Evolutionary conservation across 2,797 vertebrate genomes (phyloP), one percentile per base, ranked within the genome.

Genomic region (Notolabrus celidotus): DNA sequence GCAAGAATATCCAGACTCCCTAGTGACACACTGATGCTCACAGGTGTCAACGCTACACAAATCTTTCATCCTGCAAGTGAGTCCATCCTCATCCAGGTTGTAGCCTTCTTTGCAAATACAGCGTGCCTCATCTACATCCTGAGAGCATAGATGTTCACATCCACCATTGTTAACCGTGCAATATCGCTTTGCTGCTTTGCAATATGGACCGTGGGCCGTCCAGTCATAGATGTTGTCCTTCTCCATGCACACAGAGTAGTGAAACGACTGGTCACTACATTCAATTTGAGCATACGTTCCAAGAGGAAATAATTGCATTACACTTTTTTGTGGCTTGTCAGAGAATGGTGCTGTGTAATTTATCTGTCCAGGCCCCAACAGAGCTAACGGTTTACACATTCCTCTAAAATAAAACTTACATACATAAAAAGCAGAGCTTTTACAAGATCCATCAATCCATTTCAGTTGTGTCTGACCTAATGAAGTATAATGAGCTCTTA

Each of bases 361-460:
- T 1, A 94, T 74, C 9, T 73, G 7, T 25, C 86, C 91, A 0
- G 61, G 71, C 8, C 91, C 89, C 3, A 54, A 39, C 58, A 91
- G 54, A 27, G 39, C 27, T 71, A 94, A 61, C 23, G 92, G 74
- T 47, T 70, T 74, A 59, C 94, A 95, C 93, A 91, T 94, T n/a
- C 93, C 93, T 19, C 63, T 74, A 39, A 92, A 94, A 39, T 86
- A 66, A 79, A 93, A 94, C 67, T 81, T 90, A 33, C 94, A 95
- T 16, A 82, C 68, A 50, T 91, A 95, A 52, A 63, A 83, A 10
- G 57, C 31, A 0, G 7, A 0, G 0, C 4, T 67, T 64, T 36
- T 91, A 50, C 94, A 95, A 3, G 74, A 10, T 8, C 59, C 59
- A n/a, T 76, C 83, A 0, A 10, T 56, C 94, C 94, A 95, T 59